A percentile compares a stretch with the other conserved stretches of the same genome.
These are phyloP conservation scores for Lycia hirtaria DNA, from an alignment of 2,888 invertebrate genomes.

Conservation along the genomic window DNA sequence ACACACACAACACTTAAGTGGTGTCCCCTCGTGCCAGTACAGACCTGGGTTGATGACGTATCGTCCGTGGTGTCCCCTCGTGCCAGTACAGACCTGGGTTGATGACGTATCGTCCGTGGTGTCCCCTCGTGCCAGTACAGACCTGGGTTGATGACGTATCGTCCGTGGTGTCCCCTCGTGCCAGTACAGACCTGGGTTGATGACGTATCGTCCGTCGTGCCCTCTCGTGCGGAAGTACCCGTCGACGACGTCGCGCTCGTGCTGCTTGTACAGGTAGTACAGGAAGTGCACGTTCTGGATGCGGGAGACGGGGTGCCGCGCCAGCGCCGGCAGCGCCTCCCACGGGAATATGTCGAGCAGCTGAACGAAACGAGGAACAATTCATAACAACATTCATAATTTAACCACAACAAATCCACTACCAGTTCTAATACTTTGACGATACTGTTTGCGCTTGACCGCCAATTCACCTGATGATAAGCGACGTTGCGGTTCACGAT, in stretches of 20 bases:
- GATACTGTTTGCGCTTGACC: too few species aligned
- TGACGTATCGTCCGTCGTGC: constrained; percentile 84
- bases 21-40: too few species aligned
- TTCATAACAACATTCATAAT: too few species aligned
- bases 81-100: too few species aligned
- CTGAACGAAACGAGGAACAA: constrained; percentile 63
- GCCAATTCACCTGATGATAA: too few species aligned
- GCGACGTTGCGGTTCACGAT: too few species aligned
- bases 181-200: constrained; percentile 87
- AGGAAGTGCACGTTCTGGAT: constrained; percentile 90
- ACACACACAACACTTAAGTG: too few species aligned
- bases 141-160: constrained; percentile 90
- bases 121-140: constrained; percentile 13
- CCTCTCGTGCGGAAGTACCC: constrained; percentile 84
- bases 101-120: too few species aligned
- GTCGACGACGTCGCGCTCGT: constrained; percentile 82
- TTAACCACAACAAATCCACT: too few species aligned
- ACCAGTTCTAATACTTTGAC: too few species aligned
- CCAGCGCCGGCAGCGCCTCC: constrained; percentile 89
- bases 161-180: constrained; percentile 73
- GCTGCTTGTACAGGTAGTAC: constrained; percentile 87
- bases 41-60: too few species aligned
- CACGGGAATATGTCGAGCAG: constrained; percentile 91
- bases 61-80: too few species aligned
- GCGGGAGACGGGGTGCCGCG: constrained; percentile 89